phyloP scores from a whole-genome alignment of 1,140 invertebrate species.

The Diploscapter pachys region DNA sequence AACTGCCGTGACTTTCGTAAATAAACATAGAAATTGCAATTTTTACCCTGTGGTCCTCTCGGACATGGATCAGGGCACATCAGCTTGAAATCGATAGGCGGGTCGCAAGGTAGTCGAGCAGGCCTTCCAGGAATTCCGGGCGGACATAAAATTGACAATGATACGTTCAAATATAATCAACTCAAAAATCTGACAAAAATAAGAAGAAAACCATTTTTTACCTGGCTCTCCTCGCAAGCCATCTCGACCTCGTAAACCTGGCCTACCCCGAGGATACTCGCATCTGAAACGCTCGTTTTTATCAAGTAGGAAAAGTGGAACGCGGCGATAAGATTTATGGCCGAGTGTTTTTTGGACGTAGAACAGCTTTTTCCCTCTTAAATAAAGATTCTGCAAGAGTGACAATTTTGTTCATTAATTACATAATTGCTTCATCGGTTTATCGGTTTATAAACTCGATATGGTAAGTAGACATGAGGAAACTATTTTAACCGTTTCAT shows the following conservation, averaged over 20 bases:
- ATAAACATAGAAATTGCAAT: neutral
- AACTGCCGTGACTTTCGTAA: no score
- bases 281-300: conserved; percentile 18
- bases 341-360: no score
- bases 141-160: neutral
- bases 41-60: conserved; percentile 18
- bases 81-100: conserved; percentile 30
- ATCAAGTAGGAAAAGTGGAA: conserved; percentile 1
- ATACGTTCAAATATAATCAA: neutral
- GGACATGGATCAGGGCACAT: conserved; percentile 33
- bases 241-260: conserved; percentile 26
- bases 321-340: neutral
- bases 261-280: conserved; percentile 28
- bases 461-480: no score
- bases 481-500: no score
- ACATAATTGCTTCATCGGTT: conserved; percentile 9
- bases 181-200: neutral
- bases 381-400: no score
- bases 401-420: neutral
- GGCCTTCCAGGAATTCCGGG: conserved; percentile 48
- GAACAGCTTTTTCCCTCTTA: no score
- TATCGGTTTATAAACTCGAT: neutral
- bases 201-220: neutral
- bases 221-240: conserved; percentile 27
- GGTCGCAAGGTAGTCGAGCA: conserved; percentile 42